A percentile compares a stretch with the other conserved stretches of the same genome.
These are phyloP conservation scores for Pseudococcus longispinus DNA, from an alignment of 2,888 invertebrate genomes.

Conservation along the genomic window DNA sequence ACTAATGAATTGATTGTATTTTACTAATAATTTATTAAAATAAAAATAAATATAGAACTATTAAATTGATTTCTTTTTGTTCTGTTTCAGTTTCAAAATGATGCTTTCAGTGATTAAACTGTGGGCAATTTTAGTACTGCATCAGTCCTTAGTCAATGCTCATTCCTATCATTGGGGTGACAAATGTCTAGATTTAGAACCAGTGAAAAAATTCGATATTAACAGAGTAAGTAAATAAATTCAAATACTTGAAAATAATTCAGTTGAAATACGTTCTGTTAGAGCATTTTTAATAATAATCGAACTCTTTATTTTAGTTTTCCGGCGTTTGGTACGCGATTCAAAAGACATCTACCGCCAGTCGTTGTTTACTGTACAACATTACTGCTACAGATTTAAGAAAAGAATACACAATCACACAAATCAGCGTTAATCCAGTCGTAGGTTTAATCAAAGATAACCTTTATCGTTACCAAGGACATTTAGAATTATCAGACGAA, in stretches of 20 bases:
- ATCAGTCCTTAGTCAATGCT: slow-evolving; percentile 60
- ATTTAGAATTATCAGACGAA: slow-evolving; percentile 69
- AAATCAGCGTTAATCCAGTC: slow-evolving; percentile 63
- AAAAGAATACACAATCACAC: slow-evolving; percentile 73
- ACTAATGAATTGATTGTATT: not conserved
- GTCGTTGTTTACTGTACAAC: slow-evolving; percentile 80
- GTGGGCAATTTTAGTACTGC: not conserved
- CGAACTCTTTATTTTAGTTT: slow-evolving; percentile 66
- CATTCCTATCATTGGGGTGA: slow-evolving; percentile 81
- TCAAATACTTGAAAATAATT: not conserved
- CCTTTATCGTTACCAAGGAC: slow-evolving; percentile 79
- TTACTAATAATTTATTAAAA: not conserved
- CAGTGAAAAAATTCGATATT: slow-evolving; percentile 77
- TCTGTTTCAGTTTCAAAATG: not conserved
- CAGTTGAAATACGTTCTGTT: not conserved
- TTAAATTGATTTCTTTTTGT: no score
- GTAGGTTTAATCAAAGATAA: slow-evolving; percentile 77
- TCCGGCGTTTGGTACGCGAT: slow-evolving; percentile 82
- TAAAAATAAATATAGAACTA: not conserved
- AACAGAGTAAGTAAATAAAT: slow-evolving; percentile 68
- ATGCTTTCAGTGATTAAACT: not conserved
- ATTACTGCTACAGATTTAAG: slow-evolving; percentile 75
- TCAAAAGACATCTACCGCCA: slow-evolving; percentile 82
- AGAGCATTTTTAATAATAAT: not conserved
- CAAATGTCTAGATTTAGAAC: slow-evolving; percentile 77